Conservation (phyloP, 2,797 vertebrate species). For the Tokudaia muenninki region DNA sequence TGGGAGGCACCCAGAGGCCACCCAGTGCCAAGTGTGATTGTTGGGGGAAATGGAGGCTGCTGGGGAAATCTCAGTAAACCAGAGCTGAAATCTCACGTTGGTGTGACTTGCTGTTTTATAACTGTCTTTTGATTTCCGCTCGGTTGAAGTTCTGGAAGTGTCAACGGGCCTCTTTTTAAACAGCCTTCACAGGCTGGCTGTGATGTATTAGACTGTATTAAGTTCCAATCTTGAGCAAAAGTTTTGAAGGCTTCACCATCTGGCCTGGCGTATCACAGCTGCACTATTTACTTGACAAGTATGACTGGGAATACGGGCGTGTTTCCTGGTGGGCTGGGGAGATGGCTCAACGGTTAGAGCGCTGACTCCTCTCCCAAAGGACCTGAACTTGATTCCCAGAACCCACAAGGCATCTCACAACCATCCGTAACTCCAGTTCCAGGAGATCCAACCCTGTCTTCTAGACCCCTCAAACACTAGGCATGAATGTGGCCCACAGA, state of each 20-base stretch:
- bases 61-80: background rate
- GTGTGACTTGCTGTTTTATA: background rate
- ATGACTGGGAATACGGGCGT: background rate
- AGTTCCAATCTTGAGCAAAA: background rate
- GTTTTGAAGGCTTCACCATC: background rate
- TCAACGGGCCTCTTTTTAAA: background rate
- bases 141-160: slow-evolving; percentile 9
- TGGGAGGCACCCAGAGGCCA: background rate
- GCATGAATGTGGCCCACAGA: background rate
- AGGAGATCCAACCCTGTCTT: background rate
- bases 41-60: background rate
- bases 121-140: background rate
- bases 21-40: background rate
- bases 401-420: background rate
- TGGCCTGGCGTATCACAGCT: background rate
- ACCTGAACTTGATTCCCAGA: background rate
- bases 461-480: too few relatives aligned
- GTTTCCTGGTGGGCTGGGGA: background rate
- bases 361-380: background rate
- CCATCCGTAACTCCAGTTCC: background rate
- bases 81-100: background rate
- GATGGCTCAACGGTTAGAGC: background rate
- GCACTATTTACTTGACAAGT: background rate
- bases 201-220: background rate
- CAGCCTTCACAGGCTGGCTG: background rate